These are phyloP conservation scores for Passerina amoena DNA, from an alignment of 2,113 vertebrate genomes.

Conservation along the genomic window DNA sequence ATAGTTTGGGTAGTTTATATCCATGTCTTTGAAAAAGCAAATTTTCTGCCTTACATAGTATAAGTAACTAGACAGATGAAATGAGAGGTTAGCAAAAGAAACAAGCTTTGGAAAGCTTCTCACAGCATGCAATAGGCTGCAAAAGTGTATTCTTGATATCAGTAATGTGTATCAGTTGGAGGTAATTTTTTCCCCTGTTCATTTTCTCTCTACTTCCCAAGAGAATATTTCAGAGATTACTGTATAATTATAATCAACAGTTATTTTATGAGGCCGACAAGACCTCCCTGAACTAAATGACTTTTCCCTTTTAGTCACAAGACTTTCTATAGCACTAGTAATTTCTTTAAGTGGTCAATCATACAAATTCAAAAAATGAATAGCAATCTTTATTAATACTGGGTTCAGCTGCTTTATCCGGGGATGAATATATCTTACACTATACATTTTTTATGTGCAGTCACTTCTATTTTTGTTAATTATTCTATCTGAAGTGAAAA, in stretches of 20 bases:
- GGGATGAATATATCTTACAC: background rate
- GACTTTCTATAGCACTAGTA: background rate
- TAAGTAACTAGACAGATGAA: background rate
- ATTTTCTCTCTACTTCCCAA: constrained; percentile 22
- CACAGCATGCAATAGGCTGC: background rate
- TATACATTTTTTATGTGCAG: background rate
- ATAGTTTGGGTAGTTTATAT: background rate
- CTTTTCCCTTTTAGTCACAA: constrained; percentile 46
- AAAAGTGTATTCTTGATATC: background rate
- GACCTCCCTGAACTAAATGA: constrained; percentile 52
- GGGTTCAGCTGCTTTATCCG: constrained; percentile 1
- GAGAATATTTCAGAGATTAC: constrained; percentile 50
- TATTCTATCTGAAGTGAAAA: background rate
- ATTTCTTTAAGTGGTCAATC: constrained; percentile 55
- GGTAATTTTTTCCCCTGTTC: constrained; percentile 3
- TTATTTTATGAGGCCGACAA: constrained; percentile 48
- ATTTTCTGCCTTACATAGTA: background rate
- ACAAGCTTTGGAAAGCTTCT: background rate
- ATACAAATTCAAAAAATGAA: constrained; percentile 52
- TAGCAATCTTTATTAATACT: constrained; percentile 17
- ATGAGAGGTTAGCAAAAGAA: background rate
- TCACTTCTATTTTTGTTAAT: constrained; percentile 8
- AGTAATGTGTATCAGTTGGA: background rate
- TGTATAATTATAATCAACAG: constrained; percentile 62
- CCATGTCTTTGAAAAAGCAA: background rate